Evolutionary conservation across 2,888 invertebrate genomes (phyloP), one percentile per base, ranked within the genome.

Genomic region (Drosophila borborema): DNA sequence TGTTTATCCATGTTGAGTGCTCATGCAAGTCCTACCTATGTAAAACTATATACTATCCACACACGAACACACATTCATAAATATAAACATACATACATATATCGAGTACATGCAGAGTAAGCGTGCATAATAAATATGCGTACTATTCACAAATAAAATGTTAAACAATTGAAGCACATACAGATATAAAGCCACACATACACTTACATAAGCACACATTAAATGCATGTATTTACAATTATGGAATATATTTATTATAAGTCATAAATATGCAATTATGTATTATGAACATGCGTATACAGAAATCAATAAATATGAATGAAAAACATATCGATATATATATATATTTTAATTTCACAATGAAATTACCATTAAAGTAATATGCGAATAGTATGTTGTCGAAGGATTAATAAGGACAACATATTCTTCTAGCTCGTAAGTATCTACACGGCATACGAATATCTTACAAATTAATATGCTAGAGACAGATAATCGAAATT

Each of bases 231-330:
- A 81, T 83, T 83, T 82, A 77, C 83, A 84, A 65, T 81, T 81
- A 74, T 84, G 70, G 53, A 72, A 80, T 74, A 71, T 66, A 88
- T 83, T 72, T 83, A 83, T 71, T 73, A 55, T 90, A 90, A 90
- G 90, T 89, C 86, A 77, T 83, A 74, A 88, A 83, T 83, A 88
- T 90, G 84, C 87, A 86, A 83, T 75, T 90, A 86, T 90, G 86
- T 90, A 86, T 86, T 88, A 89, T 83, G 85, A 90, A 89, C 79
- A 88, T 82, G 88, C 83, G 88, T 85, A 85, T 86, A 80, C 89
- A 82, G 69, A 81, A 82, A 86, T 86, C 69, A 86, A 86, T 86
- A 86, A 86, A 86, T 86, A 86, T 88, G 81, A 90, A 90, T 83
- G 84, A 90, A 86, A 82, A 77, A 43, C 43, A 40, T 16, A 16